phyloP scores from a whole-genome alignment of 2,113 vertebrate species.

The Cyanoliseus patagonus region DNA sequence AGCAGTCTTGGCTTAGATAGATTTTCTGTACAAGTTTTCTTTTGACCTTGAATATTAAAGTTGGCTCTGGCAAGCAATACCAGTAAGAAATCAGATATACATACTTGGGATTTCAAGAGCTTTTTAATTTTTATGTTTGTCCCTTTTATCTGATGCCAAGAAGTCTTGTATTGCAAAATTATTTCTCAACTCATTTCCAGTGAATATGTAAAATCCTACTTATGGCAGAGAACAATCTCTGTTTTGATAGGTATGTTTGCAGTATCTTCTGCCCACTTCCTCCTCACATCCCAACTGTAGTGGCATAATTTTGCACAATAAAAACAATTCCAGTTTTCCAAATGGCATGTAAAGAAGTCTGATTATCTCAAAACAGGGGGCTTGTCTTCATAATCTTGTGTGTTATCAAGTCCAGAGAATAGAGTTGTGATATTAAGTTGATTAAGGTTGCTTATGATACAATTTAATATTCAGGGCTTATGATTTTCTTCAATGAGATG shows the following conservation, averaged over 20 bases:
- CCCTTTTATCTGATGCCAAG: neutral
- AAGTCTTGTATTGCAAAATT: neutral
- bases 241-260: neutral
- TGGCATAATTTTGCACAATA: neutral
- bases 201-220: neutral
- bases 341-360: neutral
- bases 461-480: neutral
- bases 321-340: neutral
- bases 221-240: neutral
- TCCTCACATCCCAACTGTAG: neutral
- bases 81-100: neutral
- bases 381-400: neutral
- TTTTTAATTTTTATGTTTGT: neutral
- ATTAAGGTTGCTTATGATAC: neutral
- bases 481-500: neutral
- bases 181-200: neutral
- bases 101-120: neutral
- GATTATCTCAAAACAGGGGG: neutral
- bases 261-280: neutral
- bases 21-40: neutral
- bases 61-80: neutral
- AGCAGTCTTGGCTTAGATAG: neutral
- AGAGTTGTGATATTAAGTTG: neutral
- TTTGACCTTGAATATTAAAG: constrained; percentile 39
- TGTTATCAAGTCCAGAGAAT: neutral